phyloP scores from a whole-genome alignment of 1,140 invertebrate species.

The Tetramorium simillimum region DNA sequence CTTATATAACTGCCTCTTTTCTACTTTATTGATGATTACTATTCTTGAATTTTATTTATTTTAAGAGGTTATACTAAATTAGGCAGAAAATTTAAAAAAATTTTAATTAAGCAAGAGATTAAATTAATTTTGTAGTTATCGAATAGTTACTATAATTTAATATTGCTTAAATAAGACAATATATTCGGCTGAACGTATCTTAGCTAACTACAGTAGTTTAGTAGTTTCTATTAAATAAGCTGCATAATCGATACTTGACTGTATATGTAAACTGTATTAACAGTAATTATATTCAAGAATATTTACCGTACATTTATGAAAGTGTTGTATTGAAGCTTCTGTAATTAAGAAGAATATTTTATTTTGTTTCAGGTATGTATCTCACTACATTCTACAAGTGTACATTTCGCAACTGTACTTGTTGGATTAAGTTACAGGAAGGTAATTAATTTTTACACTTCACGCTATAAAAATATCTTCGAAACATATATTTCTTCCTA shows the following conservation, averaged over 20 bases:
- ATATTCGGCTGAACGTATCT: not conserved
- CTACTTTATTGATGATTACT: not conserved
- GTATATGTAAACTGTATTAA: not conserved
- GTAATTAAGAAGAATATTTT: slow-evolving; percentile 13
- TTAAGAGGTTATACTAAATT: not conserved
- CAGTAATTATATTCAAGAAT: not conserved
- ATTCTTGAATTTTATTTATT: not conserved
- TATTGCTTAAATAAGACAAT: not conserved
- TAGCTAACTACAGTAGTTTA: not conserved
- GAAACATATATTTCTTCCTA: not conserved
- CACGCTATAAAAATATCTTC: not conserved
- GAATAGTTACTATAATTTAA: not conserved
- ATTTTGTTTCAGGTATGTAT: slow-evolving; percentile 67
- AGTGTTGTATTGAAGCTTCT: not conserved
- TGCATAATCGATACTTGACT: not conserved
- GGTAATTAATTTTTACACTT: slow-evolving; percentile 3
- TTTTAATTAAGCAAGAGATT: no score
- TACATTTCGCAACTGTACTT: not conserved
- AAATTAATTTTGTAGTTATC: not conserved
- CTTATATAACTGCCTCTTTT: not conserved
- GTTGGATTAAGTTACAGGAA: not conserved
- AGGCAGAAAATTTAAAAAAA: not conserved
- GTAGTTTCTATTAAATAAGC: not conserved
- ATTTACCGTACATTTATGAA: not conserved
- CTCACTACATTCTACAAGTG: not conserved